These are phyloP conservation scores for Sterna hirundo DNA, from an alignment of 2,113 vertebrate genomes.

Conservation along the genomic window DNA sequence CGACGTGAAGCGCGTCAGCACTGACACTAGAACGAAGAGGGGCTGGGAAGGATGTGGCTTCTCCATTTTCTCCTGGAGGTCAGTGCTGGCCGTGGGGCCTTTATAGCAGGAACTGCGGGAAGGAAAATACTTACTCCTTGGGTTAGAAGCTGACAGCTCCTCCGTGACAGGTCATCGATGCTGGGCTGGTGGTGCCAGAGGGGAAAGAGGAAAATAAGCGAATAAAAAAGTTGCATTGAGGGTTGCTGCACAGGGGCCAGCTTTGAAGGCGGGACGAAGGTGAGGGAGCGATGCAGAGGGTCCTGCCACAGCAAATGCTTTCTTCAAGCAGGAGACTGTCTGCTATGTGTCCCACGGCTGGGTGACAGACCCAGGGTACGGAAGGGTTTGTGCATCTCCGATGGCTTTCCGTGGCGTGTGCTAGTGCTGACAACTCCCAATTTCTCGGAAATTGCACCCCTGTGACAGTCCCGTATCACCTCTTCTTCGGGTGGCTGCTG, in stretches of 20 bases:
- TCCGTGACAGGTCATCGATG: not conserved
- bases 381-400: not conserved
- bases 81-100: not conserved
- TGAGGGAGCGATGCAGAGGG: not conserved
- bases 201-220: not conserved
- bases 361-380: not conserved
- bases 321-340: not conserved
- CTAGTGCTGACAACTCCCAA: not conserved
- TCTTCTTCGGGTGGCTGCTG: not conserved
- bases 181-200: not conserved
- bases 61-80: not conserved
- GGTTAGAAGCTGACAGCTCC: not conserved
- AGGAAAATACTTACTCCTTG: not conserved
- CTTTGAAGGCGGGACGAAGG: not conserved
- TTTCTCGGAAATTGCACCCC: not conserved
- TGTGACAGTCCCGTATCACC: not conserved
- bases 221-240: not conserved
- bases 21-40: rapidly evolving
- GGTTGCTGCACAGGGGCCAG: not conserved
- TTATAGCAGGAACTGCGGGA: not conserved
- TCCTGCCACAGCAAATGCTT: no score
- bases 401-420: not conserved
- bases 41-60: not conserved
- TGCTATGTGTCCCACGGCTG: not conserved
- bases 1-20: rapidly evolving